Evolutionary conservation across 1,140 invertebrate genomes (phyloP).

Genomic region (Sitobion miscanthi): DNA sequence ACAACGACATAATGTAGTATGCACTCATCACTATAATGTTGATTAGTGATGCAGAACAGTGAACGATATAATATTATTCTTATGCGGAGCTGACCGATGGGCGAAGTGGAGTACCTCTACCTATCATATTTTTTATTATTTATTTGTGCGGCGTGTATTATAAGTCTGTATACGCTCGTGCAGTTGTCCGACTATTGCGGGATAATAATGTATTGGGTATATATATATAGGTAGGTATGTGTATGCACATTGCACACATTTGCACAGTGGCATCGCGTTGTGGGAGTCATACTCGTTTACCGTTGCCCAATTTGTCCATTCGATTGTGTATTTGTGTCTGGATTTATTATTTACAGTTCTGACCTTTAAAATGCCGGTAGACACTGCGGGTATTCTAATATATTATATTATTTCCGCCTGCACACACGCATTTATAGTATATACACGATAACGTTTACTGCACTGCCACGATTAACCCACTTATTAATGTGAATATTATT

Average conservation of each 20-base stretch:
- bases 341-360: background rate
- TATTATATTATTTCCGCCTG: background rate
- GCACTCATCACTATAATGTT: too few species aligned
- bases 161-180: background rate
- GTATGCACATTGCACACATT: background rate
- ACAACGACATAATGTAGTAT: too few species aligned
- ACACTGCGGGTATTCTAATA: background rate
- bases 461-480: background rate
- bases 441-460: background rate
- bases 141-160: background rate
- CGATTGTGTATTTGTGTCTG: background rate
- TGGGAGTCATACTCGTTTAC: background rate
- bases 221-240: background rate
- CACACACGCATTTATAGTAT: background rate
- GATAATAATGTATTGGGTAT: background rate
- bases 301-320: background rate
- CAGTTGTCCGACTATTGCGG: background rate
- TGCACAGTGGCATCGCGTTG: background rate
- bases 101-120: background rate
- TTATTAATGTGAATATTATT: slow-evolving; percentile 3
- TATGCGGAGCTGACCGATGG: background rate
- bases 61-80: too few species aligned
- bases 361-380: background rate
- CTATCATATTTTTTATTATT: background rate
- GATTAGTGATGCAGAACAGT: too few species aligned